Conservation (phyloP, 2,888 invertebrate genomes). For the Euplagia quadripunctaria region DNA sequence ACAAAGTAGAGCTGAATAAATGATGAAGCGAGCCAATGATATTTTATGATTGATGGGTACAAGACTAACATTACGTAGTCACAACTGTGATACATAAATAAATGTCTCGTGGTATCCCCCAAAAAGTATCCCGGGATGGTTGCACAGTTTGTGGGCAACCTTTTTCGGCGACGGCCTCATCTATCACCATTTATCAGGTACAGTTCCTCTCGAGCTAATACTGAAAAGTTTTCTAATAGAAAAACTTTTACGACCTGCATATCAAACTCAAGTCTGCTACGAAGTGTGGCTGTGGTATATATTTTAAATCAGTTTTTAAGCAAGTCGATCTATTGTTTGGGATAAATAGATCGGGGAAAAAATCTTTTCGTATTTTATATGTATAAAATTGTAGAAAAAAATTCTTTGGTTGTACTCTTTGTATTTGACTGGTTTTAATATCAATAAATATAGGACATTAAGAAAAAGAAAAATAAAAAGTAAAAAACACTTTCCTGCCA, state of each 20-base stretch:
- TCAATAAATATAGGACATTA: too few relatives aligned
- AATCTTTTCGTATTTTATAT: too few relatives aligned
- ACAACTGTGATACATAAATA: conserved; percentile 44
- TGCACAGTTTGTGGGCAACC: conserved; percentile 21
- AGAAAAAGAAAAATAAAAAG: too few relatives aligned
- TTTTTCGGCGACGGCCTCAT: conserved; percentile 20
- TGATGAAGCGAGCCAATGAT: conserved; percentile 60
- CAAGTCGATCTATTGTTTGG: not conserved
- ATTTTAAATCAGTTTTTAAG: conserved; percentile 2
- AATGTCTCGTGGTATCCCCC: conserved; percentile 23
- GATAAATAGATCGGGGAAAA: not conserved
- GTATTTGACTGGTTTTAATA: too few relatives aligned
- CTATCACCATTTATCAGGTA: conserved; percentile 29
- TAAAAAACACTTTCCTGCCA: too few relatives aligned
- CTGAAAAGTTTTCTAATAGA: conserved; percentile 31
- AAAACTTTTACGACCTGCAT: conserved; percentile 26
- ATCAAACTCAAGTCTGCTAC: conserved; percentile 18
- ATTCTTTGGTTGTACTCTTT: too few relatives aligned
- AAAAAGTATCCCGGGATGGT: conserved; percentile 10
- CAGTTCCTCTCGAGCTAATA: conserved; percentile 26
- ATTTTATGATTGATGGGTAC: conserved; percentile 64
- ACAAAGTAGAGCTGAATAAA: conserved; percentile 62
- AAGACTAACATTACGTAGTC: conserved; percentile 51
- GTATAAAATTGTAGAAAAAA: too few relatives aligned
- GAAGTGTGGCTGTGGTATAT: conserved; percentile 9